Evolutionary conservation across 30 jellyfish, hydroid and myxozoan genomes (phyloP), one percentile per base, ranked within the genome.

Genomic region (Calvadosia cruxmelitensis): DNA sequence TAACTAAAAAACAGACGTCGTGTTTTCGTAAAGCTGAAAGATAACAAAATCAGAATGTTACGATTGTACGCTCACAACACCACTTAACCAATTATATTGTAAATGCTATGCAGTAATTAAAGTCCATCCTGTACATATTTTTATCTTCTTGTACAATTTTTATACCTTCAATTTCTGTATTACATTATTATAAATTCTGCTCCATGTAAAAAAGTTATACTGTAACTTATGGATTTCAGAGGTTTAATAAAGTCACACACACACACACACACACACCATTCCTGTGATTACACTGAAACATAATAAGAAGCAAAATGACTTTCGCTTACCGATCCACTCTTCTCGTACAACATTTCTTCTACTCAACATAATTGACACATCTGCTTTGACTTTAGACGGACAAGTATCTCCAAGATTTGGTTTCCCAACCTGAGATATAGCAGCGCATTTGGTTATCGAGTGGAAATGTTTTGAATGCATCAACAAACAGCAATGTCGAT

Each of bases 371-470:
- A 91, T 75, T 1, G 81, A 25, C 15, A 92, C 83, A 50, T 83
- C 96, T 31, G 95, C 99, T 66, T 77, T 74, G 49, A 92, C 99
- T 5, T 88, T 79, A 12, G 95, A 75, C 2, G 99, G 99, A 48
- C 93, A 69, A 29, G 78, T 78, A 33, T 84, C 96, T 35, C 99
- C 94, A 13, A 92, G 85, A 69, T 84, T 84, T 53, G 96, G 95
- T 53, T 86, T 79, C 1, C 97, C 99, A 72, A 92, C 99, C 99
- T 92, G 10, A 31, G 63, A 15, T 3, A 72, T 2, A 20, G 25
- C 3, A n/a, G n/a, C n/a, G n/a, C 12, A n/a, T 10, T 49, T 10
- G n/a, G n/a, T 49, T 49, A 10, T 49, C 12, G 12, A 10, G 61
- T 49, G n/a, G 12, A n/a, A 49, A 12, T 10, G n/a, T n/a, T 10